A percentile compares a stretch with the other conserved stretches of the same genome.
phyloP scores from a whole-genome alignment of 2,888 invertebrate species.

The Unio delphinus region DNA sequence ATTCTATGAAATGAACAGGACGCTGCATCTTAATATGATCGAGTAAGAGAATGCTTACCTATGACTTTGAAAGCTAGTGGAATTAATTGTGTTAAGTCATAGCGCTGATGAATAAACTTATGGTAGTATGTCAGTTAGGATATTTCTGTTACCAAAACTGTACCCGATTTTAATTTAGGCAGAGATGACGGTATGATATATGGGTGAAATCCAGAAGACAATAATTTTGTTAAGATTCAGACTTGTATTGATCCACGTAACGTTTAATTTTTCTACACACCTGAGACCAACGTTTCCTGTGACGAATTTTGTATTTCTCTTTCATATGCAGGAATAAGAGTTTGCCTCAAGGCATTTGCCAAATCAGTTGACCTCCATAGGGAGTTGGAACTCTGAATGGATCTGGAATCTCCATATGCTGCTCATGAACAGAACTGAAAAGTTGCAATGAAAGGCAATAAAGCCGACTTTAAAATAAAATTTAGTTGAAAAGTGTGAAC shows the following conservation, averaged over 20 bases:
- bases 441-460: not conserved
- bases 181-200: too few species aligned
- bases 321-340: constrained; percentile 97
- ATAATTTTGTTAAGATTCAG: not conserved
- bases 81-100: too few species aligned
- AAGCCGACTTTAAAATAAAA: too few species aligned
- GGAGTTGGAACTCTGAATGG: constrained; percentile 95
- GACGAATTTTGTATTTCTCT: constrained; percentile 96
- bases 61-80: too few species aligned
- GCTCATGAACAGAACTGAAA: constrained; percentile 83
- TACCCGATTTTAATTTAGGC: too few species aligned
- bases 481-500: too few species aligned
- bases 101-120: too few species aligned
- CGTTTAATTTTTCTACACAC: constrained; percentile 59
- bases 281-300: constrained; percentile 99
- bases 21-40: too few species aligned
- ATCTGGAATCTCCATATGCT: constrained; percentile 88
- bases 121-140: too few species aligned
- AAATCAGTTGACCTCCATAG: constrained; percentile 94
- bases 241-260: not conserved
- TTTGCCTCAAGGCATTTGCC: constrained; percentile 96
- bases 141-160: too few species aligned
- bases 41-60: too few species aligned
- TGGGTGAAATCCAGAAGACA: not conserved
- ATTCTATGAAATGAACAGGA: too few species aligned